Evolutionary conservation across 2,888 invertebrate genomes (phyloP).

Genomic region (Eristalis intricaria): DNA sequence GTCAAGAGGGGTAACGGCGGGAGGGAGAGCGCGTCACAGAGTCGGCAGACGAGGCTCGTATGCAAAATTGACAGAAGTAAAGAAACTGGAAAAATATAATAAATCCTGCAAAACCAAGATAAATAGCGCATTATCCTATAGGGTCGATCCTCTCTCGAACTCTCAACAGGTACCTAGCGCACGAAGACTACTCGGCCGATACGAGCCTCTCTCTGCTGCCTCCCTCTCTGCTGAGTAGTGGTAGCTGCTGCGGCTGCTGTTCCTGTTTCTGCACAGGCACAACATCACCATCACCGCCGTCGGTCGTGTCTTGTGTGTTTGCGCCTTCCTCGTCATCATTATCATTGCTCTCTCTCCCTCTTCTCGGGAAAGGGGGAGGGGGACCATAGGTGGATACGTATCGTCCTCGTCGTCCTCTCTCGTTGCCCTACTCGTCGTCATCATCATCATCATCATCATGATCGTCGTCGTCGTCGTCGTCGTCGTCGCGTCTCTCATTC

Average conservation of each 20-base stretch:
- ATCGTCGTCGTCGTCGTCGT: constrained; percentile 17
- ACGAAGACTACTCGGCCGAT: not conserved
- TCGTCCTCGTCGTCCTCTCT: constrained; percentile 20
- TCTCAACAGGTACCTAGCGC: constrained; percentile 44
- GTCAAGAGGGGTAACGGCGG: not conserved
- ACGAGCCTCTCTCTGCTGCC: not conserved
- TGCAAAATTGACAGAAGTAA: constrained; percentile 48
- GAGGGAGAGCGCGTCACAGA: not conserved
- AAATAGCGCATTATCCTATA: constrained; percentile 66
- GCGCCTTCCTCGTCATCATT: constrained; percentile 5
- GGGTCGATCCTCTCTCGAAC: constrained; percentile 46
- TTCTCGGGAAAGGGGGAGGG: not conserved
- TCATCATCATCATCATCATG: not conserved
- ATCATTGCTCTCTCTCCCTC: constrained; percentile 24
- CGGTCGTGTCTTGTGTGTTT: not conserved
- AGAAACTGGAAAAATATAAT: constrained; percentile 58
- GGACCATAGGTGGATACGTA: not conserved
- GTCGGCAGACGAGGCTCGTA: constrained; percentile 1
- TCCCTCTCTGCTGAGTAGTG: not conserved
- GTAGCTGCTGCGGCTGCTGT: not conserved
- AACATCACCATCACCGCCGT: not conserved
- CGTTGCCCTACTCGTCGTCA: constrained; percentile 1
- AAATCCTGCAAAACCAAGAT: constrained; percentile 65
- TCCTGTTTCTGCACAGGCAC: not conserved
- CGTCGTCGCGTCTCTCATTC: constrained; percentile 19